Evolutionary conservation across 2,113 vertebrate genomes (phyloP), one percentile per base, ranked within the genome.

Genomic region (Numida meleagris): DNA sequence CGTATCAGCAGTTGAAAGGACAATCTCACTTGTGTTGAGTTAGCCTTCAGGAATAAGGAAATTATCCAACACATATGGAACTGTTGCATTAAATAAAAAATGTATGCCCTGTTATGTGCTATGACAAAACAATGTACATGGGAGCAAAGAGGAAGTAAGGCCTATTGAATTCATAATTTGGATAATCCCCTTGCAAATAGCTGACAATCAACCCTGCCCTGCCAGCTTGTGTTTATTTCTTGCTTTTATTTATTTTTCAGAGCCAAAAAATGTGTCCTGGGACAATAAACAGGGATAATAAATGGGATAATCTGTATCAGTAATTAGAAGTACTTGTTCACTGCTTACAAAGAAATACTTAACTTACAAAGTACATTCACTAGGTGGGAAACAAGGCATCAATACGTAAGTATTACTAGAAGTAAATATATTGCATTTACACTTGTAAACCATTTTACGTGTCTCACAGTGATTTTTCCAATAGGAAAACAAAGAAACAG

Each of bases 201-300:
- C 7, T 62, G 59, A 86, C 90, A 67, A 67, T 29, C 4, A 73
- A 10, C 8, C 43, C 42, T 45, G 20, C 4, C 71, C n/a, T n/a
- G n/a, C n/a, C n/a, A 55, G 38, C 18, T 83, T 92, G 8, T 10
- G 94, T 95, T 78, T 80, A 66, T 87, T 80, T 92, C 62, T 10
- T 67, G 25, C 59, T 10, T 73, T 29, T 65, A n/a, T 12, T 58
- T 77, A 4, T 10, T 80, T 48, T 95, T 75, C 36, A 55, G 61
- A 89, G 33, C 19, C 9, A 42, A 9, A 67, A 67, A 45, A 33
- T 31, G 9, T 33, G 13, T 50, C 24, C 29, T 36, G 5, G 45
- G n/a, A 66, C 21, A 62, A 63, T 58, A 82, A 51, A 42, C 59
- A 46, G 68, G 29, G 5, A 48, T 57, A 82, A 51, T 23, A 72